phyloP scores from a whole-genome alignment of 1,140 invertebrate genomes.

The Drosophila repleta region DNA sequence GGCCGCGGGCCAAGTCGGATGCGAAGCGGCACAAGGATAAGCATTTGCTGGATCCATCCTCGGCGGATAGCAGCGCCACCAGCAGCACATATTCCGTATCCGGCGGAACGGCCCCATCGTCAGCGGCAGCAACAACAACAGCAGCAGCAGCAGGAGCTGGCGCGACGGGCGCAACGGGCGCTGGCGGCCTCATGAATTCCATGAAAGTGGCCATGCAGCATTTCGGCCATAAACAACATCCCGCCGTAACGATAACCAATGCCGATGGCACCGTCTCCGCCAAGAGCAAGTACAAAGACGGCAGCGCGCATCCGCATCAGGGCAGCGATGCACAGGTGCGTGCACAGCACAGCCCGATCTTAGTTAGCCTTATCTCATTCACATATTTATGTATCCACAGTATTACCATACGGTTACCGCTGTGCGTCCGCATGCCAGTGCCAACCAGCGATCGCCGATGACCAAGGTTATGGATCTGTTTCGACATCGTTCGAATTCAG shows the following conservation, averaged over 20 bases:
- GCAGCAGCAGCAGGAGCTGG: slow-evolving; percentile 65
- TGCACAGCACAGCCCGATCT: background rate
- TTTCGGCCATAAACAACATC: slow-evolving; percentile 85
- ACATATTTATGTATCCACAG: slow-evolving; percentile 64
- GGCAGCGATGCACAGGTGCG: slow-evolving; percentile 85
- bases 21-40: slow-evolving; percentile 86
- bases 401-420: slow-evolving; percentile 89
- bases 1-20: slow-evolving; percentile 92
- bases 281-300: slow-evolving; percentile 85
- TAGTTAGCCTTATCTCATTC: background rate
- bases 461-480: slow-evolving; percentile 96
- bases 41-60: slow-evolving; percentile 66
- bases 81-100: slow-evolving; percentile 81
- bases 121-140: slow-evolving; percentile 41
- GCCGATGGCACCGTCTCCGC: slow-evolving; percentile 71
- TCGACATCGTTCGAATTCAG: slow-evolving; percentile 90
- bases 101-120: slow-evolving; percentile 65
- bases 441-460: slow-evolving; percentile 87
- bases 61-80: slow-evolving; percentile 82
- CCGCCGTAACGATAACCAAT: slow-evolving; percentile 80
- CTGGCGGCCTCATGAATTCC: slow-evolving; percentile 89
- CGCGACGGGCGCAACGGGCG: slow-evolving; percentile 72
- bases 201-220: slow-evolving; percentile 91
- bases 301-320: slow-evolving; percentile 87
- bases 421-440: slow-evolving; percentile 84